phyloP scores from a whole-genome alignment of 2,113 vertebrate species.

The Halichoeres trimaculatus region DNA sequence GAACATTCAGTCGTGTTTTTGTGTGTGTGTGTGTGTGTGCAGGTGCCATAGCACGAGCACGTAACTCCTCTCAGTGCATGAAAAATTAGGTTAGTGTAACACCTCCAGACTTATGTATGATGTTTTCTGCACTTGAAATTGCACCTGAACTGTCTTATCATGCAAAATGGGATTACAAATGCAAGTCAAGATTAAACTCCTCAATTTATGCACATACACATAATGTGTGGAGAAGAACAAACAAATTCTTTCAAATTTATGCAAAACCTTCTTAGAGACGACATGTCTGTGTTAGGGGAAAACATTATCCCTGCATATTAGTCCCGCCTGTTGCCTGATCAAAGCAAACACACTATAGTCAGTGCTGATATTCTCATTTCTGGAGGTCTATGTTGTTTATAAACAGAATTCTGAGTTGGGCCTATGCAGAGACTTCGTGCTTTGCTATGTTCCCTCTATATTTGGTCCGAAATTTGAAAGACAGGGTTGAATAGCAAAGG shows the following conservation, averaged over 20 bases:
- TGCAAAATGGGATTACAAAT: not conserved
- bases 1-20: not conserved
- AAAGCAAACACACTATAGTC: conserved; percentile 10
- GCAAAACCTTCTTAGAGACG: not conserved
- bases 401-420: not conserved
- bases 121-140: not conserved
- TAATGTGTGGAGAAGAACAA: not conserved
- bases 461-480: conserved; percentile 40
- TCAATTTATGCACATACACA: not conserved
- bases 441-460: conserved; percentile 32
- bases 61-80: not conserved
- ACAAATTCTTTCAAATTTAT: not conserved
- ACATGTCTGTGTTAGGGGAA: not conserved
- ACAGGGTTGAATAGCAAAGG: conserved; percentile 35
- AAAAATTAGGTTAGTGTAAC: conserved; percentile 1
- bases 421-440: not conserved
- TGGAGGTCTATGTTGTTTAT: conserved; percentile 57
- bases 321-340: not conserved
- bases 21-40: too few relatives aligned
- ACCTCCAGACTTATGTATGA: not conserved
- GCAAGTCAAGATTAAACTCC: not conserved
- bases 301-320: conserved; percentile 4
- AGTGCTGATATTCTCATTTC: conserved; percentile 8
- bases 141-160: not conserved
- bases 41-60: conserved; percentile 3